Evolutionary conservation across 2,888 invertebrate species (phyloP).

Genomic region (Pollenia angustigena): DNA sequence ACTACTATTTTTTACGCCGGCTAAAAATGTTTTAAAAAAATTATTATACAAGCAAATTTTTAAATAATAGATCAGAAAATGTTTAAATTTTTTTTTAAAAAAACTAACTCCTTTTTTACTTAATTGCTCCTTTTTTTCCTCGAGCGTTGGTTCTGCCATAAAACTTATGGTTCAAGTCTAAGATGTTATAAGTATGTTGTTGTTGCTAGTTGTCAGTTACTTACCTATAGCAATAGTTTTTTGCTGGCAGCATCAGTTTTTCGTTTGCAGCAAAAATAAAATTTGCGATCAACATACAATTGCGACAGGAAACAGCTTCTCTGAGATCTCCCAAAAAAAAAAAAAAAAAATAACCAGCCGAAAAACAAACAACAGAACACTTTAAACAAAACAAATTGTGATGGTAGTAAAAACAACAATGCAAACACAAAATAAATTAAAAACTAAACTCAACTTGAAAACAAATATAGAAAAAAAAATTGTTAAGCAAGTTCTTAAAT

Average conservation of each 20-base stretch:
- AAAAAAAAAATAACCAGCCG: slow-evolving; percentile 23
- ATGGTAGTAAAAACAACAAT: slow-evolving; percentile 73
- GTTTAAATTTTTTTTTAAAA: too few species aligned
- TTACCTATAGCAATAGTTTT: slow-evolving; percentile 31
- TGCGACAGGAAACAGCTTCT: slow-evolving; percentile 73
- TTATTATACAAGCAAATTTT: too few species aligned
- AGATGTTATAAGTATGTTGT: slow-evolving; percentile 61
- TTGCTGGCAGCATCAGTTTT: slow-evolving; percentile 39
- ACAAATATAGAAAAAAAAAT: slow-evolving; percentile 25
- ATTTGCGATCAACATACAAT: slow-evolving; percentile 71
- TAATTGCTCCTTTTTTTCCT: background rate
- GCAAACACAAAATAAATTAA: slow-evolving; percentile 72
- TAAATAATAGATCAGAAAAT: too few species aligned
- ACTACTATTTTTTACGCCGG: too few species aligned
- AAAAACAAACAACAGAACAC: slow-evolving; percentile 32
- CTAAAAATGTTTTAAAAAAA: too few species aligned
- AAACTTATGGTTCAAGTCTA: slow-evolving; percentile 68
- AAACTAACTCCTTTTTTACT: too few species aligned
- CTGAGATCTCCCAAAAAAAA: slow-evolving; percentile 47
- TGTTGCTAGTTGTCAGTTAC: slow-evolving; percentile 72
- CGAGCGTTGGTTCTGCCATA: slow-evolving; percentile 51
- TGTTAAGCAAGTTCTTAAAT: slow-evolving; percentile 73
- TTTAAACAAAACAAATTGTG: slow-evolving; percentile 70
- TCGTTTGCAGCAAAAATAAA: slow-evolving; percentile 50
- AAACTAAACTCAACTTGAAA: slow-evolving; percentile 57